phyloP scores from a whole-genome alignment of 2,888 invertebrate species.

The Andrena trimmerana region DNA sequence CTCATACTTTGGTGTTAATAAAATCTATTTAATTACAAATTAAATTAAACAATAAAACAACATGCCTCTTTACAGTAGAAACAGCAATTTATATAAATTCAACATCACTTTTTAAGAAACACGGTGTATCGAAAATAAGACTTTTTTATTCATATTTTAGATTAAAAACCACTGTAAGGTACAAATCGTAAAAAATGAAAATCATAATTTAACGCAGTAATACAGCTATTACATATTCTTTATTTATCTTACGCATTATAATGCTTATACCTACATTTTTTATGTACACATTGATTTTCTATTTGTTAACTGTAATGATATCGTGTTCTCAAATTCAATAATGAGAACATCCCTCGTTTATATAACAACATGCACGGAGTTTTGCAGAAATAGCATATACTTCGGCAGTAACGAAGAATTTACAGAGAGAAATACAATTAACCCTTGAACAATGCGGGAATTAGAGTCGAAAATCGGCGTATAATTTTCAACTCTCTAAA shows the following conservation, averaged over 20 bases:
- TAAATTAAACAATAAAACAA: background rate
- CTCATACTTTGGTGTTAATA: too few species aligned
- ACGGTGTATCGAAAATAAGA: background rate
- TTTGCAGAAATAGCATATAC: background rate
- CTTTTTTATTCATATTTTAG: background rate
- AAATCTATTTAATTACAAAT: background rate
- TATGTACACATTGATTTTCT: constrained; percentile 15
- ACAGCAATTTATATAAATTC: background rate
- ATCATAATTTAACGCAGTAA: constrained; percentile 2
- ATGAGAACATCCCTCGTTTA: too few species aligned
- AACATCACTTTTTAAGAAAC: background rate
- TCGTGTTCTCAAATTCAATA: too few species aligned
- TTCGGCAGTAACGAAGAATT: constrained; percentile 4
- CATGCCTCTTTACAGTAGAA: background rate
- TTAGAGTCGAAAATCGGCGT: too few species aligned
- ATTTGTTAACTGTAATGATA: background rate
- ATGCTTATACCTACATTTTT: background rate
- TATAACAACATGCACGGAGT: too few species aligned
- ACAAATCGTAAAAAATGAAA: constrained; percentile 4
- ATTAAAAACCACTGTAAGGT: background rate
- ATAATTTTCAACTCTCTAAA: too few species aligned
- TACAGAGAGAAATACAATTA: background rate
- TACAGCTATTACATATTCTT: background rate
- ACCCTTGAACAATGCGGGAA: too few species aligned
- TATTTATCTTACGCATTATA: constrained; percentile 2